phyloP scores from a whole-genome alignment of 1,140 invertebrate species.

The Drosophila arizonae region DNA sequence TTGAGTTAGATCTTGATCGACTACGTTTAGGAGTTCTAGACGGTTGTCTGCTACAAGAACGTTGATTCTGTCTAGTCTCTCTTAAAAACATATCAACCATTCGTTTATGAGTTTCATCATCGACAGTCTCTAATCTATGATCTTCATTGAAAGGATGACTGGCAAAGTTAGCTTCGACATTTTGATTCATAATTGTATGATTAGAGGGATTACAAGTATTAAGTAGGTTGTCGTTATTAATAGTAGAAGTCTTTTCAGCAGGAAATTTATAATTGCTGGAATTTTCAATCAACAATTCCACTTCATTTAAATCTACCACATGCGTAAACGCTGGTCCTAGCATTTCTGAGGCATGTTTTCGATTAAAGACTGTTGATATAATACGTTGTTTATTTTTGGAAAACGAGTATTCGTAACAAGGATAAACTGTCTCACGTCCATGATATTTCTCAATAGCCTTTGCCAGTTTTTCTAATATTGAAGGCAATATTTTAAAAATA shows the following conservation, averaged over 20 bases:
- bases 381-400: conserved; percentile 48
- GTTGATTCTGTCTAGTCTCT: conserved; percentile 38
- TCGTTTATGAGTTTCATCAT: conserved; percentile 70
- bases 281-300: conserved; percentile 56
- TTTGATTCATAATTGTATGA: conserved; percentile 1
- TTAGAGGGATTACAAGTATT: not conserved
- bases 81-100: conserved; percentile 72
- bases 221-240: not conserved
- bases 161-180: conserved; percentile 3
- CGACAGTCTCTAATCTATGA: conserved; percentile 29
- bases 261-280: conserved; percentile 11
- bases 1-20: conserved; percentile 48
- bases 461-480: conserved; percentile 61
- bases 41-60: conserved; percentile 1
- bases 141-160: not conserved
- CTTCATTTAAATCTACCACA: conserved; percentile 62
- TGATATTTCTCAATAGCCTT: conserved; percentile 73
- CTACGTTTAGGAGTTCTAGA: conserved; percentile 36
- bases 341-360: conserved; percentile 66
- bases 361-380: conserved; percentile 54
- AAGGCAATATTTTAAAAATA: conserved; percentile 59
- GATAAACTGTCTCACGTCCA: conserved; percentile 58
- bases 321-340: conserved; percentile 70
- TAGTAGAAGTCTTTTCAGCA: not conserved
- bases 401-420: conserved; percentile 64